phyloP scores from a whole-genome alignment of 2,888 invertebrate species.

The Tanytarsus gracilentus region DNA sequence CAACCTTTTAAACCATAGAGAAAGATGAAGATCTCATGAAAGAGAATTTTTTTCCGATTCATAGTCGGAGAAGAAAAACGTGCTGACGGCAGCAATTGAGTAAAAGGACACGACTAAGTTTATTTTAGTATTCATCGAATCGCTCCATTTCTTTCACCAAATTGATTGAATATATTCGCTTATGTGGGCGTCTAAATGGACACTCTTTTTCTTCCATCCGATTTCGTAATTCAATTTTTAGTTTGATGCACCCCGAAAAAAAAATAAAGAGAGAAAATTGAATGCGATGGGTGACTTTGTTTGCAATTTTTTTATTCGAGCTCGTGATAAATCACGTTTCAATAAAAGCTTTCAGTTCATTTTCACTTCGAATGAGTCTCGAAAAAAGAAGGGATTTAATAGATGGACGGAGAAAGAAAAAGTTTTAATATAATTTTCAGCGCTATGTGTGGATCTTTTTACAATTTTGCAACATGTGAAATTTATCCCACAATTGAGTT shows the following conservation, averaged over 20 bases:
- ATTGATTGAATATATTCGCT: conserved; percentile 18
- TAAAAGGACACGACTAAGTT: background rate
- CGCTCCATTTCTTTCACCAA: conserved; percentile 7
- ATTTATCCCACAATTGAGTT: conserved; percentile 18
- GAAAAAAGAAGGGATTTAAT: background rate
- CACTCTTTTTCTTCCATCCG: conserved; percentile 6
- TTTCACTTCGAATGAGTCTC: background rate
- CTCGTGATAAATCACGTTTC: conserved; percentile 24
- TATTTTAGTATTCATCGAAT: conserved; percentile 3
- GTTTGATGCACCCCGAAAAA: background rate
- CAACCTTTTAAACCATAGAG: conserved; percentile 5
- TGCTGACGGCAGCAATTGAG: background rate
- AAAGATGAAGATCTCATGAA: too few relatives aligned
- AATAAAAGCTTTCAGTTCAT: conserved; percentile 16
- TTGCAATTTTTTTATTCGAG: conserved; percentile 4
- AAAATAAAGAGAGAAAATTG: background rate
- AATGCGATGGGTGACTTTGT: conserved; percentile 19
- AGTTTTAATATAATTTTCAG: conserved; percentile 23
- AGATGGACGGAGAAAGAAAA: conserved; percentile 1
- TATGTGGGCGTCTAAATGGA: conserved; percentile 23
- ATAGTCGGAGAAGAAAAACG: background rate
- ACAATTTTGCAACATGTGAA: conserved; percentile 1
- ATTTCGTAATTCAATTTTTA: conserved; percentile 21
- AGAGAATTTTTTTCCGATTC: too few relatives aligned
- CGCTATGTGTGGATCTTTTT: background rate